phyloP scores from a whole-genome alignment of 2,888 invertebrate species.

The Miltochrista miniata region DNA sequence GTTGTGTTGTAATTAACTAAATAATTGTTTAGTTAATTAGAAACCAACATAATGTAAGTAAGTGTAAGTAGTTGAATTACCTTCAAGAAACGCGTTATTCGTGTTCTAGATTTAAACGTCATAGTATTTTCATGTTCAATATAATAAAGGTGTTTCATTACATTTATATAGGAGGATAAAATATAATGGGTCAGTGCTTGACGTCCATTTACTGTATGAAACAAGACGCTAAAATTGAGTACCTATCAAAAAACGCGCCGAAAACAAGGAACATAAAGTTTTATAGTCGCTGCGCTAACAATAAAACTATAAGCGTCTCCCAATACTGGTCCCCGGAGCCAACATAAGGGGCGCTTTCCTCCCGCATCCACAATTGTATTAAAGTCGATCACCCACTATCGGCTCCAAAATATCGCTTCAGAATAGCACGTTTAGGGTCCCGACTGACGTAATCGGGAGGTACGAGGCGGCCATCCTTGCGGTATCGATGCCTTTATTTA shows the following conservation, averaged over 20 bases:
- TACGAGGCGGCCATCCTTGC: constrained; percentile 27
- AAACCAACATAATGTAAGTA: too few relatives aligned
- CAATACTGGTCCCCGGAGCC: constrained; percentile 6
- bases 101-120: too few relatives aligned
- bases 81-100: too few relatives aligned
- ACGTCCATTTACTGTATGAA: background rate
- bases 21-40: too few relatives aligned
- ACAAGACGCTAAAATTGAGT: background rate
- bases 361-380: constrained; percentile 25
- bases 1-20: too few relatives aligned
- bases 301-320: constrained; percentile 7
- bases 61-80: too few relatives aligned
- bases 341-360: constrained; percentile 15
- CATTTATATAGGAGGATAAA: background rate
- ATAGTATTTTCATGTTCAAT: background rate
- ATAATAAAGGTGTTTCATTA: background rate
- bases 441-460: constrained; percentile 12
- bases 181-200: background rate
- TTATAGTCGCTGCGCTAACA: constrained; percentile 3
- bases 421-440: constrained; percentile 29
- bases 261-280: constrained; percentile 7
- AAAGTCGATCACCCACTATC: constrained; percentile 27
- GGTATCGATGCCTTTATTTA: constrained; percentile 38
- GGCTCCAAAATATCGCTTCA: constrained; percentile 27
- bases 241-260: background rate